Conservation (phyloP, 2,797 vertebrate species). For the Strix occidentalis region DNA sequence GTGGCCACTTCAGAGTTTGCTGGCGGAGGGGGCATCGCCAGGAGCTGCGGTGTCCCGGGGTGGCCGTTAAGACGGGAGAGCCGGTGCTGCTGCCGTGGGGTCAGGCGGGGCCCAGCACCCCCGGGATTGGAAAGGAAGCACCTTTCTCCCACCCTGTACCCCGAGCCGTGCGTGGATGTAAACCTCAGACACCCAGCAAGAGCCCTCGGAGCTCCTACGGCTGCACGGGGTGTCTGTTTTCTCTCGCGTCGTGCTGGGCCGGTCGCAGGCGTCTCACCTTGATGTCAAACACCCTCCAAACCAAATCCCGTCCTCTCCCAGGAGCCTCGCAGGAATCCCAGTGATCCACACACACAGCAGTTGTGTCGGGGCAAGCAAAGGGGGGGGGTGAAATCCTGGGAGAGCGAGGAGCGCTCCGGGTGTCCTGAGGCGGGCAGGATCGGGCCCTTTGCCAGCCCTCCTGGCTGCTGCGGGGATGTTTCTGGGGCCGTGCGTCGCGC, state of each 20-base stretch:
- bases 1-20: rapidly evolving
- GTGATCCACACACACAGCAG: not conserved
- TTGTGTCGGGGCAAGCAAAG: not conserved
- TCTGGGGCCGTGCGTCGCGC: rapidly evolving
- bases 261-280: not conserved
- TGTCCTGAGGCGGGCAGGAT: not conserved
- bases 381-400: not conserved
- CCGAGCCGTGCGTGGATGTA: rapidly evolving
- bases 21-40: not conserved
- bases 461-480: not conserved
- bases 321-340: not conserved
- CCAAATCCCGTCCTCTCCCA: not conserved
- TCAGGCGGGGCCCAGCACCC: not conserved
- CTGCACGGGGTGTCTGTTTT: not conserved
- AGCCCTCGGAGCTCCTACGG: not conserved
- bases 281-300: not conserved
- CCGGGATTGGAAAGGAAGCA: not conserved
- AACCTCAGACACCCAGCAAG: rapidly evolving
- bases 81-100: rapidly evolving
- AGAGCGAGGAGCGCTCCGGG: too few species aligned
- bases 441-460: not conserved
- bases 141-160: not conserved
- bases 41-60: not conserved
- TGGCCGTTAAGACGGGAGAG: not conserved
- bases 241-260: not conserved